phyloP scores from a whole-genome alignment of 2,888 invertebrate genomes.

The Platerodrilus igneus region DNA sequence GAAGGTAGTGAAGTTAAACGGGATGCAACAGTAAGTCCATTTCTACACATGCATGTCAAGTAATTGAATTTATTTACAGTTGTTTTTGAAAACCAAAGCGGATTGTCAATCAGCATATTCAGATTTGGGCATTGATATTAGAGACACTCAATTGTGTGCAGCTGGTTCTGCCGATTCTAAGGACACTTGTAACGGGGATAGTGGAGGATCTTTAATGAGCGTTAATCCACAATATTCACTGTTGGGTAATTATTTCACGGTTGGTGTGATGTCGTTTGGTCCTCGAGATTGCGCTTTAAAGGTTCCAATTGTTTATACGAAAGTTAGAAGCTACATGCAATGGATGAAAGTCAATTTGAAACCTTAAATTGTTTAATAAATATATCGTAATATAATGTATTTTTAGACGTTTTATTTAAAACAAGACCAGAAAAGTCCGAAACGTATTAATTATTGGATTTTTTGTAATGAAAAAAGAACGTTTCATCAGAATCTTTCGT shows the following conservation, averaged over 20 bases:
- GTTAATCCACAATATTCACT: too few relatives aligned
- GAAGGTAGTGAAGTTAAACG: slow-evolving; percentile 50
- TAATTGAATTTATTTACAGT: slow-evolving; percentile 4
- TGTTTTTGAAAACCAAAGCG: slow-evolving; percentile 1
- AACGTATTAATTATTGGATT: too few relatives aligned
- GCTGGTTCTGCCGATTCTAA: slow-evolving; percentile 53
- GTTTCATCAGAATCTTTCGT: too few relatives aligned
- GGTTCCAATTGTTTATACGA: slow-evolving; percentile 59
- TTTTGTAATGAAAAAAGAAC: too few relatives aligned
- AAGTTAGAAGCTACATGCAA: slow-evolving; percentile 53
- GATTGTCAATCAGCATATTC: neutral
- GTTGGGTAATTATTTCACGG: slow-evolving; percentile 47
- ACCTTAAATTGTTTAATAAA: slow-evolving; percentile 24
- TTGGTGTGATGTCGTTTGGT: slow-evolving; percentile 61
- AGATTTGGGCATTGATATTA: neutral
- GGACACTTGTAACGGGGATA: slow-evolving; percentile 60
- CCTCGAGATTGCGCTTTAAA: slow-evolving; percentile 52
- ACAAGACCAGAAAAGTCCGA: too few relatives aligned
- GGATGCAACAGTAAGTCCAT: slow-evolving; percentile 48
- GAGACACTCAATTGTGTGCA: slow-evolving; percentile 58
- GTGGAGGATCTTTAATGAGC: slow-evolving; percentile 58
- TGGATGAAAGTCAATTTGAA: slow-evolving; percentile 53
- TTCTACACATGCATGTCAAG: too few relatives aligned
- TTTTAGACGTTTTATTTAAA: too few relatives aligned
- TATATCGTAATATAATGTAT: too few relatives aligned